Evolutionary conservation across 1,140 invertebrate species (phyloP).

Genomic region (Pteromalus puparum): DNA sequence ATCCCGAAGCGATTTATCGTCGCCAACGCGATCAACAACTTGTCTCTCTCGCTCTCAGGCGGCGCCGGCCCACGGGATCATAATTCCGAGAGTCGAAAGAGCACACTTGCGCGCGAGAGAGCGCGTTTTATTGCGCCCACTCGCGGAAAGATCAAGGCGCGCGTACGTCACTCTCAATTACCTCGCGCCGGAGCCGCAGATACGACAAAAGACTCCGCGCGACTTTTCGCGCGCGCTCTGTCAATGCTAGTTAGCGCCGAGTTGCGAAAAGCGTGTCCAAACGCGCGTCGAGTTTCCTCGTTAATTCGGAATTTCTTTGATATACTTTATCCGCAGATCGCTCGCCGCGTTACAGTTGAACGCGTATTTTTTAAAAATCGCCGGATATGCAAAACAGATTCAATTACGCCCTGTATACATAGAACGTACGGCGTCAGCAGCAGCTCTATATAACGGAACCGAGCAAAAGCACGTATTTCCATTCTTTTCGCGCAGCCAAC

Average conservation of each 20-base stretch:
- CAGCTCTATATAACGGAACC: slow-evolving; percentile 3
- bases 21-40: slow-evolving; percentile 60
- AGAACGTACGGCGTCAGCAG: neutral
- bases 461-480: neutral
- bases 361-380: neutral
- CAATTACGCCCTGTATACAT: neutral
- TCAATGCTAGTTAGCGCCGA: slow-evolving; percentile 54
- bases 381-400: neutral
- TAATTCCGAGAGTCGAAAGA: slow-evolving; percentile 57
- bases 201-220: slow-evolving; percentile 56
- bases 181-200: slow-evolving; percentile 40
- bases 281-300: neutral
- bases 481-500: slow-evolving; percentile 16
- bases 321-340: neutral
- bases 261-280: slow-evolving; percentile 44
- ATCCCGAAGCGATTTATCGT: neutral
- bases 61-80: slow-evolving; percentile 54
- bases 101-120: neutral
- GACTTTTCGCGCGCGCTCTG: slow-evolving; percentile 16
- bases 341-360: neutral
- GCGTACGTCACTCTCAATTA: slow-evolving; percentile 72
- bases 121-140: slow-evolving; percentile 56
- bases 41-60: slow-evolving; percentile 53
- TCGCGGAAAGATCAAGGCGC: slow-evolving; percentile 62
- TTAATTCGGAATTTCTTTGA: neutral